Evolutionary conservation across 2,113 vertebrate species (phyloP).

Genomic region (Dasyornis broadbenti): DNA sequence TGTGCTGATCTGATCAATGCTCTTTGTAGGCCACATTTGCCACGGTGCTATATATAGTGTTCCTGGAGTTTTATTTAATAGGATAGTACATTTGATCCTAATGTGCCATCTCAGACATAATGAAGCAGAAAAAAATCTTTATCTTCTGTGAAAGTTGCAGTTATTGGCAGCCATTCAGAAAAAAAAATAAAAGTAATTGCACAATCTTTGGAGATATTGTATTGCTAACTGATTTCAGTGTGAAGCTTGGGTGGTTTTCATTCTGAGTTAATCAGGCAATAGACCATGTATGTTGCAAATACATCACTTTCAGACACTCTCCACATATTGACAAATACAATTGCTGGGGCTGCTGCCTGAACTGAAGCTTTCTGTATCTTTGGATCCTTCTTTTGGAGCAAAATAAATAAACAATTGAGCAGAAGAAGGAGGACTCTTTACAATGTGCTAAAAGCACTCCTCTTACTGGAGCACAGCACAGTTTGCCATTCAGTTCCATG

Average conservation of each 20-base stretch:
- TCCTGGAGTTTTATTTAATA: constrained; percentile 71
- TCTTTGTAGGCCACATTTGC: constrained; percentile 55
- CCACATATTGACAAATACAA: constrained; percentile 64
- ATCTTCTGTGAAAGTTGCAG: constrained; percentile 72
- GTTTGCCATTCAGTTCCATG: background rate
- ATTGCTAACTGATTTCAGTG: constrained; percentile 65
- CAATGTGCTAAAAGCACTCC: background rate
- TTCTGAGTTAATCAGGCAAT: constrained; percentile 70
- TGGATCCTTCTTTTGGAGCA: background rate
- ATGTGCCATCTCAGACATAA: constrained; percentile 73
- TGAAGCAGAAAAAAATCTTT: constrained; percentile 74
- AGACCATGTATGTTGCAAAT: constrained; percentile 54
- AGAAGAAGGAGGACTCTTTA: background rate
- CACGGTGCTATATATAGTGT: constrained; percentile 65
- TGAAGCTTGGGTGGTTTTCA: constrained; percentile 64
- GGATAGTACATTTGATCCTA: constrained; percentile 71
- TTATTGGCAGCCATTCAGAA: constrained; percentile 71
- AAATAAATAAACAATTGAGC: background rate
- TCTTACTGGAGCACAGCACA: background rate
- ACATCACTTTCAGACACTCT: constrained; percentile 44
- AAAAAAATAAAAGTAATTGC: constrained; percentile 70
- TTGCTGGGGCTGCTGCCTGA: constrained; percentile 21
- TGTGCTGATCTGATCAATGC: constrained; percentile 61
- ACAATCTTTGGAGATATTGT: constrained; percentile 63
- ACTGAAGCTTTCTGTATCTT: background rate